Percentiles rank a stretch among this genome's conserved stretches.
Evolutionary conservation across 2,888 invertebrate species (phyloP).

Genomic region (Amblyteles armatorius): DNA sequence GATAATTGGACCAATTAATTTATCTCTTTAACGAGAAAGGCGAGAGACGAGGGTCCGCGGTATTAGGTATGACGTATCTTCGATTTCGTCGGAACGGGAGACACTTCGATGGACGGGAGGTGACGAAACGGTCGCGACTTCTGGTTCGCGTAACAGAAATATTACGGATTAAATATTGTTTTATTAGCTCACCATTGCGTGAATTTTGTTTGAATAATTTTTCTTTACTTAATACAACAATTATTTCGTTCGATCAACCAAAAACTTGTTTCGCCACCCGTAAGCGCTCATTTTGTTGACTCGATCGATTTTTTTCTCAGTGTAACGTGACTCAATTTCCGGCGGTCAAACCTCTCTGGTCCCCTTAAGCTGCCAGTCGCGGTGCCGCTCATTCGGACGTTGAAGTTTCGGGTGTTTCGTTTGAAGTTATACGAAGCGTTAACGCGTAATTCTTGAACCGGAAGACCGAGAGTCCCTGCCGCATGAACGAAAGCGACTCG

Average conservation of each 20-base stretch:
- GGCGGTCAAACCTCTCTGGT: not conserved
- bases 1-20: slow-evolving; percentile 61
- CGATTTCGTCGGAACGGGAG: slow-evolving; percentile 5
- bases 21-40: slow-evolving; percentile 30
- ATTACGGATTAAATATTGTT: not conserved
- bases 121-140: not conserved
- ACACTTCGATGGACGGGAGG: not conserved
- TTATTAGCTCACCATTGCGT: no score
- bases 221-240: no score
- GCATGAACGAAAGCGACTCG: slow-evolving; percentile 39
- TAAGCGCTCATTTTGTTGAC: no score
- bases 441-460: slow-evolving; percentile 42
- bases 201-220: no score
- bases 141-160: not conserved
- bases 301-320: no score
- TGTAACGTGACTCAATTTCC: not conserved
- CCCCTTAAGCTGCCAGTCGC: not conserved
- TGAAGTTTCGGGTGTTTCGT: not conserved
- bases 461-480: slow-evolving; percentile 11
- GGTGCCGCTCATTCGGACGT: not conserved
- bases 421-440: slow-evolving; percentile 3
- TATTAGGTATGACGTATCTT: slow-evolving; percentile 17
- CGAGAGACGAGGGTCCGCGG: slow-evolving; percentile 2
- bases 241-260: no score
- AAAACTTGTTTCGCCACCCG: no score